These are phyloP conservation scores for Hedya salicella DNA, from an alignment of 2,888 invertebrate species.

Conservation along the genomic window DNA sequence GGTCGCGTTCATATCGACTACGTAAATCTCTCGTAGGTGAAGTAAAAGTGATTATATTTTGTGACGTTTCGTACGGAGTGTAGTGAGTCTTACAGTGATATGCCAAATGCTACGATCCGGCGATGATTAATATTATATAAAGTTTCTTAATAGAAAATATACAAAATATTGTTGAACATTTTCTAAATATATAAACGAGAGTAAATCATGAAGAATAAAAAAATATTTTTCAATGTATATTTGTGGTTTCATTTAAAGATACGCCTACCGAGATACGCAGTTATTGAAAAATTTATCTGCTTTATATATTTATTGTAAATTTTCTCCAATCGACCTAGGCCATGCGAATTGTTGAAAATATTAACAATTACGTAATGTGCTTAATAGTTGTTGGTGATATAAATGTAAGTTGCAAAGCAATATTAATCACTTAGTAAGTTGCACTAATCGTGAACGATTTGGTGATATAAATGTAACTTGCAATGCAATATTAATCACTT, in stretches of 20 bases:
- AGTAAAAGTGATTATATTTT: slow-evolving; percentile 58
- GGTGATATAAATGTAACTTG: too few relatives aligned
- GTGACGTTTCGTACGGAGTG: slow-evolving; percentile 67
- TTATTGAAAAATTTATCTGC: background rate
- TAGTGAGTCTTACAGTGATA: slow-evolving; percentile 80
- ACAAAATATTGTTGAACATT: slow-evolving; percentile 83
- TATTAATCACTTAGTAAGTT: too few relatives aligned
- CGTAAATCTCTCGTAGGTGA: slow-evolving; percentile 40
- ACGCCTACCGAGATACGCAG: slow-evolving; percentile 8
- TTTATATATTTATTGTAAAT: slow-evolving; percentile 25
- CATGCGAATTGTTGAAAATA: background rate
- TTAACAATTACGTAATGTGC: too few relatives aligned
- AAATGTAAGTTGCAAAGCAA: too few relatives aligned
- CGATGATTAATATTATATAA: slow-evolving; percentile 78
- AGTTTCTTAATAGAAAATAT: slow-evolving; percentile 81
- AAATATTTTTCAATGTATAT: slow-evolving; percentile 82
- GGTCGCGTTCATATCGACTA: slow-evolving; percentile 28
- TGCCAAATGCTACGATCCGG: slow-evolving; percentile 82
- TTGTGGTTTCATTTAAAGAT: slow-evolving; percentile 64
- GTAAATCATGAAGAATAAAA: slow-evolving; percentile 82
- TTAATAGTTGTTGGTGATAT: too few relatives aligned
- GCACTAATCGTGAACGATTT: too few relatives aligned
- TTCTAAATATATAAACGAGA: slow-evolving; percentile 82
- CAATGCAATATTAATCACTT: too few relatives aligned
- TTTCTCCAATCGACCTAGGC: slow-evolving; percentile 8